Conservation (phyloP, 2,113 vertebrate species). For the Coryphaenoides rupestris region DNA sequence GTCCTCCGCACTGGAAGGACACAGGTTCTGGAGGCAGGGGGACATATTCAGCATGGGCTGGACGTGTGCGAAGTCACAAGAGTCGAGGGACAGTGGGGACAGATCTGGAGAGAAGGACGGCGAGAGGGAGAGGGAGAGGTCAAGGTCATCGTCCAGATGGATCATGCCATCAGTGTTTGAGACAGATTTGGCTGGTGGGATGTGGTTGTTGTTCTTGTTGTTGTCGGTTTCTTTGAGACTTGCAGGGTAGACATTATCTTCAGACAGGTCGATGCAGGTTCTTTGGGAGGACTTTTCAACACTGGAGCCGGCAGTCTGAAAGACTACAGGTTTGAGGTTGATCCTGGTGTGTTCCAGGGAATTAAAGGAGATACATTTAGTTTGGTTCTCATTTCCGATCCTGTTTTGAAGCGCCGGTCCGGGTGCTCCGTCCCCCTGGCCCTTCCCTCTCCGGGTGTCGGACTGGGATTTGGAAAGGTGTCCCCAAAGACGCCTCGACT, state of each 20-base stretch:
- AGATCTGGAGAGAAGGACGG: constrained; percentile 40
- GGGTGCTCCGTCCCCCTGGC: constrained; percentile 8
- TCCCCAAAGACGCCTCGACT: constrained; percentile 26
- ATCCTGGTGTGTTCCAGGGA: constrained; percentile 11
- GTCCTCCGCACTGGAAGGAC: too few species aligned
- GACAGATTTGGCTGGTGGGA: constrained; percentile 1
- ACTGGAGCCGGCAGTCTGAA: constrained; percentile 11
- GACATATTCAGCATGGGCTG: constrained; percentile 47
- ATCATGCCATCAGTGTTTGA: constrained; percentile 4
- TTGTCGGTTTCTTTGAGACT: constrained; percentile 13
- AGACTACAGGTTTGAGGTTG: not conserved
- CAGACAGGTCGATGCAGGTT: constrained; percentile 16
- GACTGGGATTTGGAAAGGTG: constrained; percentile 16
- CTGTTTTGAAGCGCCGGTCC: constrained; percentile 5
- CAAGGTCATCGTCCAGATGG: constrained; percentile 14
- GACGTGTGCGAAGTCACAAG: constrained; percentile 58
- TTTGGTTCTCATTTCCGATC: not conserved
- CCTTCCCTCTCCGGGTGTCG: constrained; percentile 2
- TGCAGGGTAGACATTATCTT: constrained; percentile 23
- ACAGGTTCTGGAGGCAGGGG: constrained; percentile 22
- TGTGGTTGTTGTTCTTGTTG: constrained; percentile 11
- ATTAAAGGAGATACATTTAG: constrained; percentile 10
- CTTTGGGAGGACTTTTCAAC: constrained; percentile 13
- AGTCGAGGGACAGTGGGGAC: constrained; percentile 54
- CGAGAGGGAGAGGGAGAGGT: constrained; percentile 11